phyloP scores from a whole-genome alignment of 2,797 vertebrate genomes.

The Sandelia bainsii region DNA sequence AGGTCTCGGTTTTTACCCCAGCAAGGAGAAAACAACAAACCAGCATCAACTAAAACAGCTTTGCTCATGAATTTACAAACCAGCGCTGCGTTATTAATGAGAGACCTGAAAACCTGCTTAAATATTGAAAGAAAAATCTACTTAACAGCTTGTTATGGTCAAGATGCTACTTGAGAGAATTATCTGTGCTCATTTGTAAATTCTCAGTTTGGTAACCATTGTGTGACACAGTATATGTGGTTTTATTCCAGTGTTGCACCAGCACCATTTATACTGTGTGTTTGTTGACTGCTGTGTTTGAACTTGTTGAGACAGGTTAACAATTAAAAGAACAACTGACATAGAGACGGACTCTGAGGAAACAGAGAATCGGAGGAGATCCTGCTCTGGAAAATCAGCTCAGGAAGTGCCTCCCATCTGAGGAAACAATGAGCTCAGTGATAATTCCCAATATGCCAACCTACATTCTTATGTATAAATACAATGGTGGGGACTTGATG shows the following conservation, averaged over 20 bases:
- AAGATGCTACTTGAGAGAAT: neutral
- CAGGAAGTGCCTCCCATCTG: conserved; percentile 71
- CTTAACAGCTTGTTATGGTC: conserved; percentile 2
- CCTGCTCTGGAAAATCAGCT: conserved; percentile 27
- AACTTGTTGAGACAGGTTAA: neutral
- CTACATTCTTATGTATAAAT: too few species aligned
- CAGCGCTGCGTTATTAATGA: conserved; percentile 38
- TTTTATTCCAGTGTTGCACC: neutral
- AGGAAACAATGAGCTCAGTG: conserved; percentile 55
- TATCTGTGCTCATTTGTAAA: conserved; percentile 2
- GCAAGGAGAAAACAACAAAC: conserved; percentile 22
- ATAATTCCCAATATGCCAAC: neutral
- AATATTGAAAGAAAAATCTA: conserved; percentile 19
- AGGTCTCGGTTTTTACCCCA: conserved; percentile 30
- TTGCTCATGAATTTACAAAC: conserved; percentile 28
- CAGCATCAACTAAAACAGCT: conserved; percentile 1
- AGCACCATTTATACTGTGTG: neutral
- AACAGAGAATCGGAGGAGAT: conserved; percentile 19
- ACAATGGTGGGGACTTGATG: too few species aligned
- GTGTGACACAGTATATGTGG: neutral
- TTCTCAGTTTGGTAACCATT: neutral
- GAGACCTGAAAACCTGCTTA: conserved; percentile 20
- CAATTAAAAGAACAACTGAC: neutral
- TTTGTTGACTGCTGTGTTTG: neutral
- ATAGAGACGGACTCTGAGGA: conserved; percentile 25